Percentiles rank a stretch among this genome's conserved stretches.
phyloP scores from a whole-genome alignment of 2,113 vertebrate species.

The Arizona elegans region DNA sequence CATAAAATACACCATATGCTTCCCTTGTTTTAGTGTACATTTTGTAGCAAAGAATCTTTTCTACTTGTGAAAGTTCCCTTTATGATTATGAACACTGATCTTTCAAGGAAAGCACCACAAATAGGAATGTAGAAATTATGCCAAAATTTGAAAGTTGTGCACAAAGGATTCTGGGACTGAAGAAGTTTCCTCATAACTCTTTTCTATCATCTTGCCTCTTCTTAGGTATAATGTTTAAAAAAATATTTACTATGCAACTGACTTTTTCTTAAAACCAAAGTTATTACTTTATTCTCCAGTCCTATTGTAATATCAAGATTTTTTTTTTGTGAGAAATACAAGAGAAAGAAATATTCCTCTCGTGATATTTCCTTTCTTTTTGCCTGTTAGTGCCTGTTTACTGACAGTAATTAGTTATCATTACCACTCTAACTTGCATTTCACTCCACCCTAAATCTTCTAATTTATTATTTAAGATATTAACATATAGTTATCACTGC shows the following conservation, averaged over 20 bases:
- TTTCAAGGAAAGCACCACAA: neutral
- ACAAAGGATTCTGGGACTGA: neutral
- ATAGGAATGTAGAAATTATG: neutral
- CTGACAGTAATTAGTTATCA: neutral
- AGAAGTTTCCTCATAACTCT: neutral
- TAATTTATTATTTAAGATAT: slow-evolving; percentile 21
- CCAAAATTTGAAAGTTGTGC: neutral
- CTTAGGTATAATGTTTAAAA: neutral
- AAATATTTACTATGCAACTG: neutral
- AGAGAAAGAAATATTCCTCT: neutral
- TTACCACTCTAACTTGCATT: neutral
- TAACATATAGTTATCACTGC: slow-evolving; percentile 11
- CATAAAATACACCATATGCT: neutral
- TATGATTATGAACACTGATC: neutral
- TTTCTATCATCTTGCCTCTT: neutral
- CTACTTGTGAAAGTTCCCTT: neutral
- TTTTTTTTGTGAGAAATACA: neutral
- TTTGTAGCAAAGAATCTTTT: neutral
- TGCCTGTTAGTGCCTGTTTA: neutral
- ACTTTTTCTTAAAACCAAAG: neutral
- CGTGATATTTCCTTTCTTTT: neutral
- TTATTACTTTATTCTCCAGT: neutral
- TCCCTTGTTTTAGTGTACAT: neutral
- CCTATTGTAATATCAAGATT: neutral
- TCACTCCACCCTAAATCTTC: slow-evolving; percentile 2